These are phyloP conservation scores for Meandrina meandrites DNA, from an alignment of 92 coral and sea anemone genomes.

Conservation along the genomic window DNA sequence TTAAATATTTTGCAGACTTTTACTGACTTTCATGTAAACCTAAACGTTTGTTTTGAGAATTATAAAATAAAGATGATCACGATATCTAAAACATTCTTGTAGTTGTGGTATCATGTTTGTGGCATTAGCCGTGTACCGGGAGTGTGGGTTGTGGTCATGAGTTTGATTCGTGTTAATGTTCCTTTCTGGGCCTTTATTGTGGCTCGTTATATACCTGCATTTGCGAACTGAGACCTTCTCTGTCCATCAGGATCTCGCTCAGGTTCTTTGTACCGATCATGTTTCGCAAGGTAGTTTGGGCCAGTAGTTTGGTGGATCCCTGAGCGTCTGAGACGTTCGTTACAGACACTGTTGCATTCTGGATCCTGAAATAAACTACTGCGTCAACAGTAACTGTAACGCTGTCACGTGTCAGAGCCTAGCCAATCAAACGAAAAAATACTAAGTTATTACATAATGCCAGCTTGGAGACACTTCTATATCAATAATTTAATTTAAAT, in stretches of 20 bases:
- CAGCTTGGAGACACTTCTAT: background rate
- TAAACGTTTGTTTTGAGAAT: too few species aligned
- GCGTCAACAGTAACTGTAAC: constrained; percentile 99
- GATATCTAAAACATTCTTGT: background rate
- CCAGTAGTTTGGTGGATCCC: constrained; percentile 90
- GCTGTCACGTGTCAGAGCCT: constrained; percentile 96
- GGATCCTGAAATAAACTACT: constrained; percentile 94
- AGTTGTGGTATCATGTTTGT: background rate
- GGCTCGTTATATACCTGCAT: constrained; percentile 73
- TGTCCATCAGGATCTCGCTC: constrained; percentile 83
- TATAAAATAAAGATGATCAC: too few species aligned
- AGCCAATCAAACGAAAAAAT: constrained; percentile 1
- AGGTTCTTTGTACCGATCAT: constrained; percentile 95
- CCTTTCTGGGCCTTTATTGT: too few species aligned
- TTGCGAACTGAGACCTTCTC: constrained; percentile 79
- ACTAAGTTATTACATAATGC: background rate
- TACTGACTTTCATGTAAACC: too few species aligned
- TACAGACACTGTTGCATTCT: constrained; percentile 94
- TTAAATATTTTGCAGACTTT: too few species aligned
- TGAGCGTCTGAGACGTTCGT: constrained; percentile 89
- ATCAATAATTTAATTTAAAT: too few species aligned
- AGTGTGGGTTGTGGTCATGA: background rate
- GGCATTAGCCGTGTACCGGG: background rate
- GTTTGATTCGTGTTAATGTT: too few species aligned
- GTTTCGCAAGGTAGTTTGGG: constrained; percentile 97